Evolutionary conservation across 2,113 vertebrate species (phyloP).

Genomic region (Dermatemys mawii): DNA sequence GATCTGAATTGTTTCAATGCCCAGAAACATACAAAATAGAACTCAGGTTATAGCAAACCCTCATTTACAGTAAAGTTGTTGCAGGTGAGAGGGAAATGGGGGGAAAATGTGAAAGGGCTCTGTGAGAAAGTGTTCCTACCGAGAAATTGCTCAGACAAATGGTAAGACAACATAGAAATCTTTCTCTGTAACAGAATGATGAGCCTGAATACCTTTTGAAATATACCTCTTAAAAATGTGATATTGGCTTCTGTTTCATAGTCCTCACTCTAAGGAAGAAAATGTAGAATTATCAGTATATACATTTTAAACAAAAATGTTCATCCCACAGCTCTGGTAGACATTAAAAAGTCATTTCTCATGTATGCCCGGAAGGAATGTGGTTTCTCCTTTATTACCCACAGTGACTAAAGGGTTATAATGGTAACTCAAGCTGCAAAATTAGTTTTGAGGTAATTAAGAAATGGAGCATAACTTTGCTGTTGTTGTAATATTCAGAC

Average conservation of each 20-base stretch:
- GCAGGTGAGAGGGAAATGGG: neutral
- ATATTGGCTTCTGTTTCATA: neutral
- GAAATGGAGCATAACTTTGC: neutral
- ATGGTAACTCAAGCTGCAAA: neutral
- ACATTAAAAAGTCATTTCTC: slow-evolving; percentile 1
- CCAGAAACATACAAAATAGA: neutral
- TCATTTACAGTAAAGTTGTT: slow-evolving; percentile 18
- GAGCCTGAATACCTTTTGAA: neutral
- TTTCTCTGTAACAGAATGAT: neutral
- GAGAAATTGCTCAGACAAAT: slow-evolving; percentile 12
- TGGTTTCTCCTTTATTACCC: neutral
- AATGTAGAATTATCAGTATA: neutral
- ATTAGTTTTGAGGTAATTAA: slow-evolving; percentile 14
- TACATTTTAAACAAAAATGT: neutral
- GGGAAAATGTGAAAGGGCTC: neutral
- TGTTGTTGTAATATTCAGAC: neutral
- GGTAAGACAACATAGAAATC: neutral
- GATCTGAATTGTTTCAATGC: neutral
- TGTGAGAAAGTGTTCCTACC: neutral
- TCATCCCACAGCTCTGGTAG: neutral
- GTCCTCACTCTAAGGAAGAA: neutral
- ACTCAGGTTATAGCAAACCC: neutral
- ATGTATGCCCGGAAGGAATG: neutral
- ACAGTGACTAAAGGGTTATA: neutral
- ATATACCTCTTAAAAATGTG: neutral